A percentile compares a stretch with the other conserved stretches of the same genome.
Conservation (phyloP, 92 coral and sea anemone genomes). For the Plumapathes pennacea region DNA sequence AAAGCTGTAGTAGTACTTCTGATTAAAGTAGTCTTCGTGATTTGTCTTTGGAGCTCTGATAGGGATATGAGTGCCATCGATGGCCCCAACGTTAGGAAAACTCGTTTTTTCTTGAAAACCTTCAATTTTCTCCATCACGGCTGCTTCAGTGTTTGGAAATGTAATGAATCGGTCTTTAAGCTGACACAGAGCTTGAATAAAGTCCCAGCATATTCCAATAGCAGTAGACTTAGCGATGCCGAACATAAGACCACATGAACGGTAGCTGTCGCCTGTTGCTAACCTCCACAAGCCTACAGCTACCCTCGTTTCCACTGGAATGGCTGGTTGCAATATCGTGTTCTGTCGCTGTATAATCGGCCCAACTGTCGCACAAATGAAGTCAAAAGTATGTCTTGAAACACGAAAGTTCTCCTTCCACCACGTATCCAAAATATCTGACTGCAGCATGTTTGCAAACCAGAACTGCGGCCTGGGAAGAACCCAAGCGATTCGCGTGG, state of each 20-base stretch:
- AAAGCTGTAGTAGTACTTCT: slow-evolving; percentile 4
- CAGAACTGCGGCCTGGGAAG: no score
- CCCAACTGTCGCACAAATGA: slow-evolving; percentile 1
- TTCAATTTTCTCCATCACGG: slow-evolving; percentile 9
- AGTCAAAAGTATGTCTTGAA: not conserved
- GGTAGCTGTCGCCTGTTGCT: slow-evolving; percentile 10
- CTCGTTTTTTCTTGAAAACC: slow-evolving; percentile 5
- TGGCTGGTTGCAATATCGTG: slow-evolving; percentile 4
- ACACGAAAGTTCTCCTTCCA: not conserved
- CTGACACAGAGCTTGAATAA: slow-evolving; percentile 14
- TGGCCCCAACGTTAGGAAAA: slow-evolving; percentile 6
- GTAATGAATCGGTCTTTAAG: slow-evolving; percentile 14
- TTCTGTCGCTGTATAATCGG: slow-evolving; percentile 3
- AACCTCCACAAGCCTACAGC: slow-evolving; percentile 8
- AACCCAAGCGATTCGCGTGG: no score
- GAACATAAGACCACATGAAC: slow-evolving; percentile 9
- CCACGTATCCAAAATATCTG: no score
- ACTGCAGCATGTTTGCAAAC: no score
- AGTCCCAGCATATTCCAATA: slow-evolving; percentile 15
- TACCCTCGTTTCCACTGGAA: slow-evolving; percentile 3
- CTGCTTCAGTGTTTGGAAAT: slow-evolving; percentile 2
- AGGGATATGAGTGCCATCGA: slow-evolving; percentile 6
- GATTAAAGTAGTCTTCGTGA: slow-evolving; percentile 6
- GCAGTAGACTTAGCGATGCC: slow-evolving; percentile 15
- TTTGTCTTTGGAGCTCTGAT: slow-evolving; percentile 1